Percentiles rank a stretch among this genome's conserved stretches.
Evolutionary conservation across 2,888 invertebrate species (phyloP).

Genomic region (Ctena decussata): DNA sequence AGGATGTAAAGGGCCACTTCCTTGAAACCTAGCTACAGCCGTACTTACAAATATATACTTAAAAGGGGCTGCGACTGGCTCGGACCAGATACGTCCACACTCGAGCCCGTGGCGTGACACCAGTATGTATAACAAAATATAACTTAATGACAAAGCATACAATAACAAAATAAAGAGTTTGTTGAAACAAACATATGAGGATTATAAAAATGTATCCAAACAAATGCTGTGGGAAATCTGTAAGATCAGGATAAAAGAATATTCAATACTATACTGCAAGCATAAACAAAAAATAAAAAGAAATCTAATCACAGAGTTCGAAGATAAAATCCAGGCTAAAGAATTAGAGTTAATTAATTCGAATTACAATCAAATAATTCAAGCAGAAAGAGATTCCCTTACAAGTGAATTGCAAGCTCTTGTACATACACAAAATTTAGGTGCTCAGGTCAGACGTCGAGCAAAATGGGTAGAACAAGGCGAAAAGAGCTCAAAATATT

Average conservation of each 20-base stretch:
- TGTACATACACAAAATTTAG: not conserved
- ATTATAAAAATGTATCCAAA: not conserved
- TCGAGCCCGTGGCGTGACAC: too few relatives aligned
- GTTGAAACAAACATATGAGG: not conserved
- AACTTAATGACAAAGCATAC: too few relatives aligned
- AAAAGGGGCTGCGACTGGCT: too few relatives aligned
- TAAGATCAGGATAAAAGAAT: not conserved
- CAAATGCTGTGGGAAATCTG: not conserved
- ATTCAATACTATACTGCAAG: not conserved
- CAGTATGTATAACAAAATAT: too few relatives aligned
- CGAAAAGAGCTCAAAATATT: slow-evolving; percentile 5
- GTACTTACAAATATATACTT: too few relatives aligned
- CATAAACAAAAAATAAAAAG: not conserved
- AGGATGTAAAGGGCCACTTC: too few relatives aligned
- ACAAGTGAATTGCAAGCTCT: not conserved
- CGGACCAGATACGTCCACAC: too few relatives aligned
- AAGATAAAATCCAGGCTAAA: not conserved
- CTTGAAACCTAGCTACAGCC: too few relatives aligned
- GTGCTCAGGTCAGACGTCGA: not conserved
- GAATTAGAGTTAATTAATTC: not conserved
- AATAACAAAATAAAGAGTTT: too few relatives aligned
- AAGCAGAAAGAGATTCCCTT: not conserved
- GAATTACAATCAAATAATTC: too few relatives aligned
- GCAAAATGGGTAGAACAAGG: slow-evolving; percentile 3
- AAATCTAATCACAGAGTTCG: not conserved